Base-by-base conservation (phyloP, 1,140 invertebrate species). In the Drosophila suzukii region DNA sequence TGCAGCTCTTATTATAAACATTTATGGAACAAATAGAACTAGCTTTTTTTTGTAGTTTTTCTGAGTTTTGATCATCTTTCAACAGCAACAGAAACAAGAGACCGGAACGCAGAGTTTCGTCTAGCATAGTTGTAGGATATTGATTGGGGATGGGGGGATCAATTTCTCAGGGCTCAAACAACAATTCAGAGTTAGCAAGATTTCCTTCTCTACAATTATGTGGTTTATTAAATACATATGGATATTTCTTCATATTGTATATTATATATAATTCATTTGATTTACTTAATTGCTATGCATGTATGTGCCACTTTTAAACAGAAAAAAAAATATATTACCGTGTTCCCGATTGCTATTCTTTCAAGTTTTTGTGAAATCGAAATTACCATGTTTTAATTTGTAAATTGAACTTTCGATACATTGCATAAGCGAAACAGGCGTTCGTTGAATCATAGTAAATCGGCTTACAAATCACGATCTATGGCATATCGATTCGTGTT, bases 281-380 rank as follows among this genome's bases (percentile, higher is more conserved):
- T 78, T 82, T 82, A 82, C 79, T 82, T 82, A 82, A 65, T 43
- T 41, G 47, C 79, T 82, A 82, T 74, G 79, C 75, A 62, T 75
- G 53, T 58, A 47, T 74, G 67, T 77, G 55, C 53, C 44, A 55
- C 13, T 73, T 75, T 38, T 53, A 75, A 75, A 75, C 47, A 55
- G 65, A 58, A 75, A 51, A 54, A 20, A 49, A 50, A 36, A 73
- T 39, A 74, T 57, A 57, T 65, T 20, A 10, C 32, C 15, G 6
- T 36, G 32, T 36, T 53, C 32, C 15, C 32, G 3, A 53, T 53
- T 36, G 4, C 6, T 15, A 1, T 13, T 12, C 50, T n/a, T 12
- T 53, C 32, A 12, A 36, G 20, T 13, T 34, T 34, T 11, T 11
- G 13, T 32, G 27, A 10, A 17, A 50, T 15, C 49, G 10, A 15